phyloP scores from a whole-genome alignment of 2,797 vertebrate species.

The Leptatherina wallacei region DNA sequence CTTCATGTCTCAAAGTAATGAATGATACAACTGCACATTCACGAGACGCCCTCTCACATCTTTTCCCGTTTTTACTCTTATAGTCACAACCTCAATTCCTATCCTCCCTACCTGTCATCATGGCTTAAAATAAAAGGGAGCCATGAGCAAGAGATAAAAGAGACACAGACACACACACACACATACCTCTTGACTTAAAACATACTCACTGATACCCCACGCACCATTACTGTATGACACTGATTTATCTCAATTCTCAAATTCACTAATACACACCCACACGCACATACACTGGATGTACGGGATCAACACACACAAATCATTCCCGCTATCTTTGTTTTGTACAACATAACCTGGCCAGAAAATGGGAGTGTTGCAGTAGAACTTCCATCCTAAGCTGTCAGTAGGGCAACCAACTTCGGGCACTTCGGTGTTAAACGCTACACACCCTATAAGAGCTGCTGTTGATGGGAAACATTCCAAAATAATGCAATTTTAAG shows the following conservation, averaged over 20 bases:
- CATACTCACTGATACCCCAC: constrained; percentile 59
- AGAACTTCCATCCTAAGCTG: constrained; percentile 30
- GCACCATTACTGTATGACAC: constrained; percentile 66
- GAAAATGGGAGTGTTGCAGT: constrained; percentile 22
- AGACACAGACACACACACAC: constrained; percentile 38
- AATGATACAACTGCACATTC: constrained; percentile 41
- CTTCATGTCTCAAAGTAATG: constrained; percentile 32
- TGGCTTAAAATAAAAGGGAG: constrained; percentile 67
- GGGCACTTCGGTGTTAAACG: background rate
- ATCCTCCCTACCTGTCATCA: constrained; percentile 65
- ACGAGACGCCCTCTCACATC: constrained; percentile 38
- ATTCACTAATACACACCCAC: constrained; percentile 33
- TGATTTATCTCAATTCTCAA: constrained; percentile 62
- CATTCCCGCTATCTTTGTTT: constrained; percentile 26
- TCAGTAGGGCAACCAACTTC: background rate
- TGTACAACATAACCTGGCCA: constrained; percentile 19
- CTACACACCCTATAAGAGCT: background rate
- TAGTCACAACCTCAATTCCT: constrained; percentile 52
- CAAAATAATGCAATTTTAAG: background rate
- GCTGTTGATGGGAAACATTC: background rate
- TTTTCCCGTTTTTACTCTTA: constrained; percentile 33
- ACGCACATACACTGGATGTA: background rate
- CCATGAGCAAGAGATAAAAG: constrained; percentile 58
- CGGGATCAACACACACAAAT: constrained; percentile 23
- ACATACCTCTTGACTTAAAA: constrained; percentile 64